Conservation (phyloP, 2,888 invertebrate genomes). For the Xanthorhoe spadicearia region DNA sequence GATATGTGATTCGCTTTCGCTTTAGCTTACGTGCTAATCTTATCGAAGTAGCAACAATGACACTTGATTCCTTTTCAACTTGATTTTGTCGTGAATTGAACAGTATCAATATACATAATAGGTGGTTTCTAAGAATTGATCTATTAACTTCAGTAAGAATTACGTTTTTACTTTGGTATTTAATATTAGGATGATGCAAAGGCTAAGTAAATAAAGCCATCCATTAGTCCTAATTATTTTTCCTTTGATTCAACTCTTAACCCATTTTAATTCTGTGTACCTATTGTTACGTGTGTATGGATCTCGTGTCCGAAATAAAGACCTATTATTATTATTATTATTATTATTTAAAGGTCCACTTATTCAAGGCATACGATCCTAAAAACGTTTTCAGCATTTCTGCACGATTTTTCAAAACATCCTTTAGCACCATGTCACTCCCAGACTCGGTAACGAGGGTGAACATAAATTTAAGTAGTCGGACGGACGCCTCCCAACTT, state of each 20-base stretch:
- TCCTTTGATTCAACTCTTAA: neutral
- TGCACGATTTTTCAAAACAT: conserved; percentile 50
- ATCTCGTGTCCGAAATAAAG: too few relatives aligned
- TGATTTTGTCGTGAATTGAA: conserved; percentile 43
- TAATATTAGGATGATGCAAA: neutral
- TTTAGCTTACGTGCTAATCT: conserved; percentile 9
- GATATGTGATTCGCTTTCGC: neutral
- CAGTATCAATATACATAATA: conserved; percentile 7
- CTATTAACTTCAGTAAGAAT: neutral
- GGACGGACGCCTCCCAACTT: conserved; percentile 62
- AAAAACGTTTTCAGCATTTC: conserved; percentile 39
- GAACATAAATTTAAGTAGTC: conserved; percentile 63
- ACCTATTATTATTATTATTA: too few relatives aligned
- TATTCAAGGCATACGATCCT: conserved; percentile 9
- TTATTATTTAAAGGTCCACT: too few relatives aligned
- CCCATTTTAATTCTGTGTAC: too few relatives aligned
- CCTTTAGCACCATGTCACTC: conserved; percentile 57
- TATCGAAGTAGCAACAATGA: conserved; percentile 37
- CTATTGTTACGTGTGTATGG: too few relatives aligned
- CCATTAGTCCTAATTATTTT: neutral
- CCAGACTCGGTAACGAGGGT: conserved; percentile 66
- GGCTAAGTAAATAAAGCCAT: neutral
- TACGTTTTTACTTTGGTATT: neutral
- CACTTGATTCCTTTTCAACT: conserved; percentile 50
- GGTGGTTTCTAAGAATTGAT: too few relatives aligned